These are phyloP conservation scores for Nymphicus hollandicus DNA, from an alignment of 2,113 vertebrate genomes.

Conservation along the genomic window DNA sequence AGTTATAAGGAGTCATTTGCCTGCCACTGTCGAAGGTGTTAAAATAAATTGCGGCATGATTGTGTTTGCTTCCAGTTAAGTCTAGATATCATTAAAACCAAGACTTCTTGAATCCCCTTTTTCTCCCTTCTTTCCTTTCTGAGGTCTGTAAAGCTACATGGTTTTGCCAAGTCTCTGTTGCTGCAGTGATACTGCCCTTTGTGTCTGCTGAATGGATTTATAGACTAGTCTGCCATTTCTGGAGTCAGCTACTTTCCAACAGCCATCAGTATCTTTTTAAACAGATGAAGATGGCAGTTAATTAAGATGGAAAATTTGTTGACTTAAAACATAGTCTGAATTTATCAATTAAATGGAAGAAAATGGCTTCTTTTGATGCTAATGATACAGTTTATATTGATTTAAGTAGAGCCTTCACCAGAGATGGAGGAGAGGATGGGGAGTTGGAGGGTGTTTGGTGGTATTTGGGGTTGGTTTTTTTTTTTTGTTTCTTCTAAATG, in stretches of 20 bases:
- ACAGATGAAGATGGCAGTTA: not conserved
- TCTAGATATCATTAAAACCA: not conserved
- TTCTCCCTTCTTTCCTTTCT: not conserved
- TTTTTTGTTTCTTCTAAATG: not conserved
- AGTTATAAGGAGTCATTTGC: not conserved
- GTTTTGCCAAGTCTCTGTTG: not conserved
- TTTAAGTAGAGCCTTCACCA: not conserved
- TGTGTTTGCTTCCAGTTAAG: not conserved
- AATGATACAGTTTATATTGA: not conserved
- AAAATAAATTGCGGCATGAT: not conserved
- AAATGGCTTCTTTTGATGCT: not conserved
- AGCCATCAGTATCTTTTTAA: not conserved
- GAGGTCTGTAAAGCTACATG: not conserved
- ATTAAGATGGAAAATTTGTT: not conserved
- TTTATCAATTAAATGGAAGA: not conserved
- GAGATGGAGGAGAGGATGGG: not conserved
- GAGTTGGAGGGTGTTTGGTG: fast-evolving
- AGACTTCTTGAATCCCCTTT: not conserved
- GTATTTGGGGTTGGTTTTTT: not conserved
- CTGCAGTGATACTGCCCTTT: not conserved
- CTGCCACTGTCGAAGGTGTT: not conserved
- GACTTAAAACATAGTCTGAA: not conserved
- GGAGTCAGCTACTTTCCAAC: not conserved
- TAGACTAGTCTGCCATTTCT: not conserved
- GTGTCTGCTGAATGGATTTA: not conserved